phyloP scores from a whole-genome alignment of 2,888 invertebrate genomes.

The Hyppa rectilinea region DNA sequence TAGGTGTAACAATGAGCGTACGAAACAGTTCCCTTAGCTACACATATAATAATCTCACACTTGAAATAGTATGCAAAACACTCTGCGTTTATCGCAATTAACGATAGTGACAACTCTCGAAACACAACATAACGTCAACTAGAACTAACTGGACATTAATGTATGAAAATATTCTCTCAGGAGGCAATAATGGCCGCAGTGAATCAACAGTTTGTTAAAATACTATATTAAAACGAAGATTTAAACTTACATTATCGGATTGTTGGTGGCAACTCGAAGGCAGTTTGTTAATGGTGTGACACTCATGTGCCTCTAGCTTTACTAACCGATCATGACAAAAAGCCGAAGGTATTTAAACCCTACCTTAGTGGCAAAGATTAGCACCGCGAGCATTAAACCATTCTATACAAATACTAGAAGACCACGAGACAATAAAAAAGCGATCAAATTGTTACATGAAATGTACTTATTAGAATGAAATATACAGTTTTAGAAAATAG shows the following conservation, averaged over 20 bases:
- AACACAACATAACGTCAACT: slow-evolving; percentile 63
- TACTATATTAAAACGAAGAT: slow-evolving; percentile 53
- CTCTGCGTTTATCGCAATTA: slow-evolving; percentile 58
- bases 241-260: slow-evolving; percentile 50
- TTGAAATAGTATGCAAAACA: slow-evolving; percentile 58
- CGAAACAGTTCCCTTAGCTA: slow-evolving; percentile 73
- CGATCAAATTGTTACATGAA: slow-evolving; percentile 33
- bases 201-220: slow-evolving; percentile 52
- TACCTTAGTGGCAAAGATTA: slow-evolving; percentile 75
- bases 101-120: slow-evolving; percentile 58
- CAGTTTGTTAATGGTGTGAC: slow-evolving; percentile 65
- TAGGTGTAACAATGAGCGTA: slow-evolving; percentile 72
- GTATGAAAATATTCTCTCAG: slow-evolving; percentile 63
- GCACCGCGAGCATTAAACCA: slow-evolving; percentile 71
- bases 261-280: slow-evolving; percentile 61
- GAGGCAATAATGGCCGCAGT: slow-evolving; percentile 66
- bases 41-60: slow-evolving; percentile 77
- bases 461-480: slow-evolving; percentile 52
- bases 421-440: slow-evolving; percentile 44
- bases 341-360: slow-evolving; percentile 46
- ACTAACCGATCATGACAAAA: slow-evolving; percentile 67
- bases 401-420: slow-evolving; percentile 54
- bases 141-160: slow-evolving; percentile 53
- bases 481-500: slow-evolving; percentile 58
- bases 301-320: slow-evolving; percentile 73